These are phyloP conservation scores for Uloborus diversus DNA, from an alignment of 1,140 invertebrate genomes.

Conservation along the genomic window DNA sequence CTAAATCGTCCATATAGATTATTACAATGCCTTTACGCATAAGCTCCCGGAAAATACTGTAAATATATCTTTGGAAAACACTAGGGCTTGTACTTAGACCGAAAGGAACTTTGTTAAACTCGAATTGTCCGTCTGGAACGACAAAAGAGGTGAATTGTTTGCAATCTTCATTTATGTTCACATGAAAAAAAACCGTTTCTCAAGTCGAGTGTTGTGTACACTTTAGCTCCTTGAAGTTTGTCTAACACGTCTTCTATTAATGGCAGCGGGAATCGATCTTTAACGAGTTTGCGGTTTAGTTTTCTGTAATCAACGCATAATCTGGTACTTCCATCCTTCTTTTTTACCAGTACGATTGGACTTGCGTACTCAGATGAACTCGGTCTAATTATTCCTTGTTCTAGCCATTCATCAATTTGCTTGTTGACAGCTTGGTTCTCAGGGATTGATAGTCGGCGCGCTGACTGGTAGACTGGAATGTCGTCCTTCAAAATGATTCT, in stretches of 20 bases:
- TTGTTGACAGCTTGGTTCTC: background rate
- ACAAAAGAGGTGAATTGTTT: constrained; percentile 53
- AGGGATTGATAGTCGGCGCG: background rate
- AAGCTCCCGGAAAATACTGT: constrained; percentile 3
- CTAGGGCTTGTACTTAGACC: constrained; percentile 25
- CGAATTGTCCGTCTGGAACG: constrained; percentile 34
- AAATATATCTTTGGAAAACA: constrained; percentile 51
- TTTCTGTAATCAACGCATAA: constrained; percentile 57
- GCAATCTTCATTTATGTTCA: constrained; percentile 18
- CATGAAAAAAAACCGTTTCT: constrained; percentile 50
- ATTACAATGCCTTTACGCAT: background rate
- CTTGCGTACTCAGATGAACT: background rate
- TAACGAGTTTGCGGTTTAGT: constrained; percentile 28
- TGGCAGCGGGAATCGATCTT: constrained; percentile 19
- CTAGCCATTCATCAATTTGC: constrained; percentile 1
- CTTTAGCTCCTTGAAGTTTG: background rate
- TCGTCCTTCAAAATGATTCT: too few relatives aligned
- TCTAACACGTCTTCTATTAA: constrained; percentile 24
- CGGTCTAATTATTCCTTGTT: background rate
- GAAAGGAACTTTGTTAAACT: constrained; percentile 38
- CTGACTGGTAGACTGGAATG: too few relatives aligned
- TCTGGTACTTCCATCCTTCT: constrained; percentile 51
- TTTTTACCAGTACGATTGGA: constrained; percentile 50
- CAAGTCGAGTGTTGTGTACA: constrained; percentile 48
- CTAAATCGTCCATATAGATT: constrained; percentile 21